phyloP scores from a whole-genome alignment of 2,113 vertebrate genomes.

The Axis porcinus region DNA sequence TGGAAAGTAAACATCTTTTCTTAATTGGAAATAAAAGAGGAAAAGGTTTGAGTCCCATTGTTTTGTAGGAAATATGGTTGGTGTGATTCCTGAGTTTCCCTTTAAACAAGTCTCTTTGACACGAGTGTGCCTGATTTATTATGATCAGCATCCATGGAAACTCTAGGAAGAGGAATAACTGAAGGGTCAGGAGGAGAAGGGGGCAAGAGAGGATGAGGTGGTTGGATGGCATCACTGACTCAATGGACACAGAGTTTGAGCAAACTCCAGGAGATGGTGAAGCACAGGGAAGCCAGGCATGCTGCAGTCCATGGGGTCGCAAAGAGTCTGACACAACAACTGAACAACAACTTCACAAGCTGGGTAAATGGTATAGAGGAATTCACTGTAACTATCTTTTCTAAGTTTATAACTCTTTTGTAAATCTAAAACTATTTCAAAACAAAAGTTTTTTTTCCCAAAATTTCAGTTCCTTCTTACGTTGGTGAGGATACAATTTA shows the following conservation, averaged over 20 bases:
- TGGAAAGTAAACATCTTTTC: not conserved
- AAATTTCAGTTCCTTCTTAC: not conserved
- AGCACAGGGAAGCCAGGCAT: not conserved
- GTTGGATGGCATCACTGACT: not conserved
- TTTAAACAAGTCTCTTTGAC: conserved; percentile 6
- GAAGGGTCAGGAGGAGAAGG: not conserved
- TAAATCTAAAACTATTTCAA: conserved; percentile 14
- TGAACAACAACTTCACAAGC: not conserved
- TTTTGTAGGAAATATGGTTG: not conserved
- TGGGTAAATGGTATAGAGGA: not conserved
- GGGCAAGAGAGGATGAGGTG: not conserved
- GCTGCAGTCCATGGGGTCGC: not conserved
- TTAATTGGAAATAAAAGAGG: not conserved
- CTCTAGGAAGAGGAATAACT: not conserved
- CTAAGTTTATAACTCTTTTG: not conserved
- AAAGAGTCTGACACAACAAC: not conserved
- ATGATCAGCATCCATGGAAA: not conserved
- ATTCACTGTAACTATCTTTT: not conserved
- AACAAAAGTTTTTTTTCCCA: not conserved
- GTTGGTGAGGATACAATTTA: not conserved
- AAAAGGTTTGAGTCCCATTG: not conserved
- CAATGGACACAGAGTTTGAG: not conserved
- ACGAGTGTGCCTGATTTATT: not conserved
- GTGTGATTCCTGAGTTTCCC: not conserved
- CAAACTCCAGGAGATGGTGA: not conserved